These are phyloP conservation scores for Champsocephalus gunnari DNA, from an alignment of 2,797 vertebrate genomes.

Conservation along the genomic window DNA sequence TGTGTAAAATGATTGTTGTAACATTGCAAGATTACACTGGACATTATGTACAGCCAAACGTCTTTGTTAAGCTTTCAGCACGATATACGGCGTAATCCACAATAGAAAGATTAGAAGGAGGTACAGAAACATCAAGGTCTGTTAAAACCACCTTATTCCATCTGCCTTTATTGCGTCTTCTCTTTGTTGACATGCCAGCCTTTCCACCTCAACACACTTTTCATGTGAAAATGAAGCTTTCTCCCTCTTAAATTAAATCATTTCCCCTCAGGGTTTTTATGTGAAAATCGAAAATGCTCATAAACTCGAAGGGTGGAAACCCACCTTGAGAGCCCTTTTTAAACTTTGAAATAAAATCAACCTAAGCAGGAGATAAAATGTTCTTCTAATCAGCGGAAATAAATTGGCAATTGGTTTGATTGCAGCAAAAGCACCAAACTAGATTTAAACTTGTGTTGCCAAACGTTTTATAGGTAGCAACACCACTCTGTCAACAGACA, in stretches of 20 bases:
- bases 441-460: slow-evolving; percentile 4
- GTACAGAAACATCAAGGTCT: neutral
- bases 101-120: neutral
- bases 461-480: slow-evolving; percentile 1
- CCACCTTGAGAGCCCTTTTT: neutral
- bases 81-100: neutral
- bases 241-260: neutral
- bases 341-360: neutral
- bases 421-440: slow-evolving; percentile 9
- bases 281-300: slow-evolving; percentile 12
- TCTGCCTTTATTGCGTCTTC: neutral
- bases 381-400: slow-evolving; percentile 9
- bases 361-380: neutral
- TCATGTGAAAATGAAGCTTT: neutral
- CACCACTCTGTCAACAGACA: slow-evolving; percentile 17
- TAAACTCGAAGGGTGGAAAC: slow-evolving; percentile 10
- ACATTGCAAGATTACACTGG: neutral
- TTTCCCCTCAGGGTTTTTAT: slow-evolving; percentile 11
- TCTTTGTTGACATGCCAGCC: slow-evolving; percentile 11
- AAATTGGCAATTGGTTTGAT: slow-evolving; percentile 1
- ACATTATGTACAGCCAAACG: neutral
- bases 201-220: slow-evolving; percentile 11
- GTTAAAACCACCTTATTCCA: neutral
- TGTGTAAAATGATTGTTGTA: too few relatives aligned
- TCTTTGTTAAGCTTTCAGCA: neutral